phyloP scores from a whole-genome alignment of 2,888 invertebrate genomes.

The Rutpela maculata region DNA sequence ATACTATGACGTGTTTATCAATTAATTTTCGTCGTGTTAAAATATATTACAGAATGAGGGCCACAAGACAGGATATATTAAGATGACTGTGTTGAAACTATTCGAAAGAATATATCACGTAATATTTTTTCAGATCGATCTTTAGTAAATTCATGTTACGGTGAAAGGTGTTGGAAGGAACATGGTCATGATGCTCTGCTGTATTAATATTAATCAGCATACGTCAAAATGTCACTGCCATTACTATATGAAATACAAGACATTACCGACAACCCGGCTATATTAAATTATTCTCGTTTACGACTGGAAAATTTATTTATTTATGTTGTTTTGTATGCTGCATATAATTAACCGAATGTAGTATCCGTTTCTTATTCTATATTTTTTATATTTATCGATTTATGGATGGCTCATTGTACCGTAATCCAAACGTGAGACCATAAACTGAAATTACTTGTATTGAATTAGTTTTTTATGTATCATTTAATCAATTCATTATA shows the following conservation, averaged over 20 bases:
- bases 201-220: conserved; percentile 62
- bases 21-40: too few species aligned
- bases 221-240: conserved; percentile 61
- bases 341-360: conserved; percentile 27
- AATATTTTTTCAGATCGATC: conserved; percentile 14
- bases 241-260: conserved; percentile 57
- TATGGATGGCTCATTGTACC: not conserved
- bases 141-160: conserved; percentile 21
- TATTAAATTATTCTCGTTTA: conserved; percentile 37
- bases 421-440: not conserved
- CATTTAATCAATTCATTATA: not conserved
- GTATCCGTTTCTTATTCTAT: conserved; percentile 10
- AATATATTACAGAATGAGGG: not conserved
- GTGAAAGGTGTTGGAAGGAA: conserved; percentile 52
- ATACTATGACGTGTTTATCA: too few species aligned
- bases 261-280: conserved; percentile 52
- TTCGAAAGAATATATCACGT: conserved; percentile 12
- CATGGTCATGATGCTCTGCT: conserved; percentile 49
- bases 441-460: not conserved
- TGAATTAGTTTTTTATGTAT: not conserved
- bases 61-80: not conserved
- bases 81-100: conserved; percentile 8
- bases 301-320: conserved; percentile 40
- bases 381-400: conserved; percentile 12
- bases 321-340: conserved; percentile 32